Evolutionary conservation across 1,140 invertebrate genomes (phyloP).

Genomic region (Ericerus pela): DNA sequence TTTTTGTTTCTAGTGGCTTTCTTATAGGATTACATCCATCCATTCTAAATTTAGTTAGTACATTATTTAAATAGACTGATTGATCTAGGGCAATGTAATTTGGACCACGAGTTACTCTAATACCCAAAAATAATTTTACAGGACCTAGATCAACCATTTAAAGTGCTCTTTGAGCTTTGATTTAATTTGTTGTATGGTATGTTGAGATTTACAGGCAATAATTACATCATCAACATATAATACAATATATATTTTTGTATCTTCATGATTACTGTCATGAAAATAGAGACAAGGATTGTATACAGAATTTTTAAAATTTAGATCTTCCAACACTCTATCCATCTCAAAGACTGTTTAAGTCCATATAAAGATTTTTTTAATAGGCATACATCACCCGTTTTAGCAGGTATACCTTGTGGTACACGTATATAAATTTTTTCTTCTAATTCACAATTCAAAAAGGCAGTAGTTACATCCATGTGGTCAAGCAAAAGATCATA

Average conservation of each 20-base stretch:
- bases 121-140: constrained; percentile 24
- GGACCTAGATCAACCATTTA: constrained; percentile 22
- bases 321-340: not conserved
- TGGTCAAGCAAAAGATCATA: constrained; percentile 27
- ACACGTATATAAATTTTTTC: constrained; percentile 32
- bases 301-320: not conserved
- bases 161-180: constrained; percentile 7
- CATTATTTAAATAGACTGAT: constrained; percentile 5
- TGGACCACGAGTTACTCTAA: not conserved
- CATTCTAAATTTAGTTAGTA: constrained; percentile 15
- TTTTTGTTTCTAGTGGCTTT: constrained; percentile 7
- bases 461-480: constrained; percentile 32
- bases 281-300: constrained; percentile 5
- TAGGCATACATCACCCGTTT: constrained; percentile 16
- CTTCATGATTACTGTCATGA: not conserved
- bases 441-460: constrained; percentile 30
- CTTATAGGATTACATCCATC: constrained; percentile 1
- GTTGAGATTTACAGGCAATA: not conserved
- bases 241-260: not conserved
- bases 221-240: constrained; percentile 16
- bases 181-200: constrained; percentile 13
- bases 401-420: constrained; percentile 23
- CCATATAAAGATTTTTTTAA: constrained; percentile 19
- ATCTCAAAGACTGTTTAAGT: constrained; percentile 16
- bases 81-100: constrained; percentile 5